Percentiles rank a stretch among this genome's conserved stretches.
Conservation (phyloP, 2,888 invertebrate species). For the Noctua janthe region DNA sequence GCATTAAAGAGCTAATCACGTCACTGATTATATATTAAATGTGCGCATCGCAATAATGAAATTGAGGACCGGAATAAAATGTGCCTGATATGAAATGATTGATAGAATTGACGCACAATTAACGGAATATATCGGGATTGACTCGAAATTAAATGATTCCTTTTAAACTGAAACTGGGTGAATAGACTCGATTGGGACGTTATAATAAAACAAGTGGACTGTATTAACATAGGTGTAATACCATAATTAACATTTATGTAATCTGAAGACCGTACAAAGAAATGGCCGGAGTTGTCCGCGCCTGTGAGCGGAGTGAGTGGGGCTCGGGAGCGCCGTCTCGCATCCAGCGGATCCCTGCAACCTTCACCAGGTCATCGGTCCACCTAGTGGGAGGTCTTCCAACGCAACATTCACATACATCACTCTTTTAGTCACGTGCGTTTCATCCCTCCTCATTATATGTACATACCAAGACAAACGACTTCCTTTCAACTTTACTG, state of each 20-base stretch:
- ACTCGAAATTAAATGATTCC: not conserved
- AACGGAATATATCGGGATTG: slow-evolving; percentile 6
- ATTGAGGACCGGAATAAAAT: slow-evolving; percentile 36
- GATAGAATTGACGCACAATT: not conserved
- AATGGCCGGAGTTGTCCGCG: not conserved
- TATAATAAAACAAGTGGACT: not conserved
- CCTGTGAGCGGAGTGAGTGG: not conserved
- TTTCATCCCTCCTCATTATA: no score
- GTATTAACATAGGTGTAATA: not conserved
- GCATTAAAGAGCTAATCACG: not conserved
- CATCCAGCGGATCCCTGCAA: no score
- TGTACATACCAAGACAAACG: no score
- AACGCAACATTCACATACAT: no score
- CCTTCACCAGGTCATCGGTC: no score
- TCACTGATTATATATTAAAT: not conserved
- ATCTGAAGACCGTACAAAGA: not conserved
- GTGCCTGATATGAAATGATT: slow-evolving; percentile 28
- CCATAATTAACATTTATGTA: no score
- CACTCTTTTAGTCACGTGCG: no score
- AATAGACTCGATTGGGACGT: not conserved
- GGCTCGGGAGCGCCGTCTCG: no score
- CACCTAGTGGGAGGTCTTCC: no score
- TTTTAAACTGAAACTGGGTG: not conserved
- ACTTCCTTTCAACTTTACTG: no score
- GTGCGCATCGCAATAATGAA: not conserved